Evolutionary conservation across 2,888 invertebrate genomes (phyloP), one percentile per base, ranked within the genome.

Genomic region (Blomia tropicalis): DNA sequence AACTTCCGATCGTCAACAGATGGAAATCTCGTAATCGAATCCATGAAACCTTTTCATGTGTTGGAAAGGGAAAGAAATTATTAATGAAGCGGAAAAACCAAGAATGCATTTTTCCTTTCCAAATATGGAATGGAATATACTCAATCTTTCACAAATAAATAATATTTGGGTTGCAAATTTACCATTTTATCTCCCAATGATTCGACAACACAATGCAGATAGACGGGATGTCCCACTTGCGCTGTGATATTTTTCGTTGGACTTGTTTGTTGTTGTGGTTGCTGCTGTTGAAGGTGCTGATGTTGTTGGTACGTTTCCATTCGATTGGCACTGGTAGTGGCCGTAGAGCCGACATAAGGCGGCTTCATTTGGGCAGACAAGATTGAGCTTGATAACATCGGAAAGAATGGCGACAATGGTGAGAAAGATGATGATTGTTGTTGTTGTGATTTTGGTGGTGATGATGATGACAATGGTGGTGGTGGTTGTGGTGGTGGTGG

Each of bases 1-100:
- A 84, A 69, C 86, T 76, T 4, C 88, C 88, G 59, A 89, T 88
- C 62, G 89, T 90, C 64, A 89, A 77, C 65, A 90, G 78, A 71
- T 87, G 84, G 71, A 85, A 86, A 75, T 87, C 86, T 77, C 84
- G 85, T 73, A 85, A 79, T 71, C 82, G 76, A 69, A 83, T 81
- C 83, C 83, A 83, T 44, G 82, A 81, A n/a, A 83, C 82, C 83
- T 83, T 19, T 44, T 41, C n/a, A 19, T 25, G 14, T 25, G 17
- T 4, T 54, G 30, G 19, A 32, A 27, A 60, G 43, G 23, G 41
- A 59, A 59, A 51, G 51, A 51, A n/a, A 11, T 22, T 11, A 23
- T 14, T 11, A 19, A 51, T n/a, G 14, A n/a, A 11, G n/a, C 22
- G 51, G 11, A 51, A 41, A 17, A n/a, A n/a, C n/a, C n/a, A n/a